Evolutionary conservation across 2,113 vertebrate genomes (phyloP).

Genomic region (Nothoprocta perdicaria): DNA sequence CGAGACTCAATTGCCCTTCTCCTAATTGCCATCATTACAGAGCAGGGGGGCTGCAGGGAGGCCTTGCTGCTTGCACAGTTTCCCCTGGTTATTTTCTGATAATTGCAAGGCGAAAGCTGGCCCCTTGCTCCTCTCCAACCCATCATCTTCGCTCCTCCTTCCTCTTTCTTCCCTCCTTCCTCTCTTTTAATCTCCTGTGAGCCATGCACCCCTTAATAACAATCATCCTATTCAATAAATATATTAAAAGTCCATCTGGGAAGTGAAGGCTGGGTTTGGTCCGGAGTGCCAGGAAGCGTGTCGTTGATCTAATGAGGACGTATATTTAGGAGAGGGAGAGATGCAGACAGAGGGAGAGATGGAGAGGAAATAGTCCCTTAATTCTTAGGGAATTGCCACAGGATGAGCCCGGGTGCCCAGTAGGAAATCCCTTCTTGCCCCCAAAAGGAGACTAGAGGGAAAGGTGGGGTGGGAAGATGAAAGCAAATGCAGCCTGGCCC

Average conservation of each 20-base stretch:
- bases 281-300: slow-evolving; percentile 40
- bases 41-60: neutral
- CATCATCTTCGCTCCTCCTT: neutral
- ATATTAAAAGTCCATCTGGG: slow-evolving; percentile 37
- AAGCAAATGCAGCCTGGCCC: neutral
- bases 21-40: neutral
- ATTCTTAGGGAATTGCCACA: neutral
- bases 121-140: neutral
- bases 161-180: neutral
- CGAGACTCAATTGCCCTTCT: neutral
- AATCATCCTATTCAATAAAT: slow-evolving; percentile 22
- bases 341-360: neutral
- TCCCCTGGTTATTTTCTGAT: neutral
- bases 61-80: neutral
- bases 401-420: neutral
- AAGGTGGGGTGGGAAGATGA: neutral
- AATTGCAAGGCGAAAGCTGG: neutral
- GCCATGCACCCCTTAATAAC: neutral
- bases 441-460: neutral
- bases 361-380: neutral
- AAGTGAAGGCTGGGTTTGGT: slow-evolving; percentile 37
- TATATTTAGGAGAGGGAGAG: neutral
- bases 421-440: neutral
- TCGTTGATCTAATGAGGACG: slow-evolving; percentile 33
- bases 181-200: neutral